phyloP scores from a whole-genome alignment of 2,888 invertebrate genomes.

The Lasioglossum lativentre region DNA sequence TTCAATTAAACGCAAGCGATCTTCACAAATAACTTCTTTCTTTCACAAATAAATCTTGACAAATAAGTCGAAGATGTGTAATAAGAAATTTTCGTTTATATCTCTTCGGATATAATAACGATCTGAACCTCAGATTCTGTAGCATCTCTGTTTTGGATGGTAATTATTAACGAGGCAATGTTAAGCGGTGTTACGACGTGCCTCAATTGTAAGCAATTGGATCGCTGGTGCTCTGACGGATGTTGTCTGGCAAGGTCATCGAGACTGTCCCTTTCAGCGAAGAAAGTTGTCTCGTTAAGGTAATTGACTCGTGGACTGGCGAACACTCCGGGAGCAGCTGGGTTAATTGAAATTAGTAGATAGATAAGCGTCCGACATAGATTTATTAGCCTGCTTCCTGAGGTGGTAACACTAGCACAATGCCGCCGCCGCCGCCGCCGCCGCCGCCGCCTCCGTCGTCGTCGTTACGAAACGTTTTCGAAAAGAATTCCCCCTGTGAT shows the following conservation, averaged over 20 bases:
- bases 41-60: no score
- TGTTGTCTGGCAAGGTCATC: neutral
- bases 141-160: no score
- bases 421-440: neutral
- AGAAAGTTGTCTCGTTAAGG: neutral
- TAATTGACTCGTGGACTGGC: slow-evolving; percentile 14
- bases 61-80: no score
- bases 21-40: no score
- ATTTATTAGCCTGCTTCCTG: neutral
- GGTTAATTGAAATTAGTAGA: slow-evolving; percentile 1
- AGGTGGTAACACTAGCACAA: neutral
- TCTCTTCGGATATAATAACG: no score
- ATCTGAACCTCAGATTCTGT: no score
- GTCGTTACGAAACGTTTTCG: neutral
- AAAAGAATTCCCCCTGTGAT: slow-evolving; percentile 1
- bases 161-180: neutral
- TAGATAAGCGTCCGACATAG: neutral
- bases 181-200: neutral
- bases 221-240: neutral
- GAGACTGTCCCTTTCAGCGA: neutral
- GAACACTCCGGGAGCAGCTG: neutral
- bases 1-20: no score
- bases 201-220: neutral
- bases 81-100: no score
- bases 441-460: neutral